phyloP scores from a whole-genome alignment of 1,140 invertebrate species.

The Carposina sasakii region DNA sequence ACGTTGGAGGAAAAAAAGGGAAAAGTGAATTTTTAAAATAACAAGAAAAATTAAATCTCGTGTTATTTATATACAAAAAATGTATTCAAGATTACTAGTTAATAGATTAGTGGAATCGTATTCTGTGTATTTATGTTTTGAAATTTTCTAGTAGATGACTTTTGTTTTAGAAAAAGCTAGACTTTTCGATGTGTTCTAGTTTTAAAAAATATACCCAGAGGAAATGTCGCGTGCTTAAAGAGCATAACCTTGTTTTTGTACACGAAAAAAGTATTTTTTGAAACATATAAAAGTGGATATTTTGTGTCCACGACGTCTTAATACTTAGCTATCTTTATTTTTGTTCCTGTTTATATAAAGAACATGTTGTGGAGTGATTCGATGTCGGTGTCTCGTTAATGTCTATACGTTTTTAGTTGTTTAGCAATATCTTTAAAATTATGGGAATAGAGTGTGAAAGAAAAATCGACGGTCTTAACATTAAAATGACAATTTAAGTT shows the following conservation, averaged over 20 bases:
- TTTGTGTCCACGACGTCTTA: slow-evolving; percentile 38
- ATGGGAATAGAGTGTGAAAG: slow-evolving; percentile 7
- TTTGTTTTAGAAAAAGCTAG: slow-evolving; percentile 60
- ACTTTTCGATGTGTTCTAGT: slow-evolving; percentile 63
- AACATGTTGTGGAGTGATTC: slow-evolving; percentile 6
- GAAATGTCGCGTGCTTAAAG: slow-evolving; percentile 39
- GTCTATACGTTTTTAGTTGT: background rate
- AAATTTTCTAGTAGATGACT: slow-evolving; percentile 40
- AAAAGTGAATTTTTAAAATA: no score
- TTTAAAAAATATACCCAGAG: slow-evolving; percentile 27
- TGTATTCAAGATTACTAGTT: no score
- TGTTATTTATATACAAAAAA: no score
- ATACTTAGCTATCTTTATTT: slow-evolving; percentile 10
- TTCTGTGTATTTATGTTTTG: slow-evolving; percentile 41
- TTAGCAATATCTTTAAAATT: slow-evolving; percentile 17
- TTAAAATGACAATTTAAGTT: no score
- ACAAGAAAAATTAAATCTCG: no score
- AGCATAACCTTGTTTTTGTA: slow-evolving; percentile 54
- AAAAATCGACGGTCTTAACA: no score
- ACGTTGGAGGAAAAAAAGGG: no score
- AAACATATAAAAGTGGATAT: slow-evolving; percentile 53
- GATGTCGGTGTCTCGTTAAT: slow-evolving; percentile 11
- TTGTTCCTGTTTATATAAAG: slow-evolving; percentile 8
- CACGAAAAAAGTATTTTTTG: slow-evolving; percentile 65
- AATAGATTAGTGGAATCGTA: slow-evolving; percentile 17